Evolutionary conservation across 2,113 vertebrate species (phyloP).

Genomic region (Brachionichthys hirsutus): DNA sequence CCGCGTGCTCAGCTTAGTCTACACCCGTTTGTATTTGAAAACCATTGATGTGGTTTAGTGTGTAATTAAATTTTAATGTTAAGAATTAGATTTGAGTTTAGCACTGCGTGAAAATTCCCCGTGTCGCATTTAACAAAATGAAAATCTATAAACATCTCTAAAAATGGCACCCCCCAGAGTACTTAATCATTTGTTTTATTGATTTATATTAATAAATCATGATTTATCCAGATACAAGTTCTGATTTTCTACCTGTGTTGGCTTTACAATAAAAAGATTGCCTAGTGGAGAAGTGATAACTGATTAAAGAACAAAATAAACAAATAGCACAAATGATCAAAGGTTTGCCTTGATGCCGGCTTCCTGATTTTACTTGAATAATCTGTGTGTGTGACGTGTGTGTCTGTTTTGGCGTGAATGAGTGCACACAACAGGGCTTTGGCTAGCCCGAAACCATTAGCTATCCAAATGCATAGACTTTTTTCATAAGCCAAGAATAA

Average conservation of each 20-base stretch:
- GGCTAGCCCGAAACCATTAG: slow-evolving; percentile 52
- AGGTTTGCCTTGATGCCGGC: slow-evolving; percentile 35
- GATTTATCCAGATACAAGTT: no score
- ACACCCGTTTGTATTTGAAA: slow-evolving; percentile 57
- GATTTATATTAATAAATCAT: no score
- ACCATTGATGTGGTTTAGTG: slow-evolving; percentile 56
- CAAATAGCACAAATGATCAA: slow-evolving; percentile 44
- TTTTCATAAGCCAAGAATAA: slow-evolving; percentile 63
- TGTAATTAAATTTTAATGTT: slow-evolving; percentile 59
- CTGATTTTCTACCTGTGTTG: no score
- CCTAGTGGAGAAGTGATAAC: slow-evolving; percentile 15
- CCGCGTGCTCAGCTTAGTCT: slow-evolving; percentile 33
- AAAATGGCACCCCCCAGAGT: no score
- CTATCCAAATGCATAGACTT: slow-evolving; percentile 66
- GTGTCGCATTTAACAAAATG: slow-evolving; percentile 18
- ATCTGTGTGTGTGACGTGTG: slow-evolving; percentile 43
- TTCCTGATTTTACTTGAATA: slow-evolving; percentile 57
- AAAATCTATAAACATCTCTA: slow-evolving; percentile 30
- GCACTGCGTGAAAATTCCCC: slow-evolving; percentile 9
- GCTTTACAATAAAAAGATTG: no score
- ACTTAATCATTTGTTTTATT: not conserved
- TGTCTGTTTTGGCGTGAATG: slow-evolving; percentile 48
- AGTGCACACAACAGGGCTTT: slow-evolving; percentile 66
- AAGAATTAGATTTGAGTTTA: slow-evolving; percentile 37
- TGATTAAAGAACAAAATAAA: slow-evolving; percentile 16